A percentile compares a stretch with the other conserved stretches of the same genome.
Conservation (phyloP, 2,797 vertebrate species). For the Pampus argenteus region DNA sequence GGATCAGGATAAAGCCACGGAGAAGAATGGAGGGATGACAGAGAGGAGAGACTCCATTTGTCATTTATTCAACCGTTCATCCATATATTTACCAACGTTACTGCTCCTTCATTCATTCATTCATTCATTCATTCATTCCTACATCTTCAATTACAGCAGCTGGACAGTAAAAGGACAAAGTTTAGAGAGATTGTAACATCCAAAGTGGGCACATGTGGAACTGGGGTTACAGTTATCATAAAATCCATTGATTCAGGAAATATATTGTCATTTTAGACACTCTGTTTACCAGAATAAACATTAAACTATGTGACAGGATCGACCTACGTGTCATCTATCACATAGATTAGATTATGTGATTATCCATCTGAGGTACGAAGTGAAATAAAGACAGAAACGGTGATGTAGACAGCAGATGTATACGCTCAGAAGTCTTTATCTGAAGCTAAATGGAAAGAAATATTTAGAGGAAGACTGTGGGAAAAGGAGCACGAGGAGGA, state of each 20-base stretch:
- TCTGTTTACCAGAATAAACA: slow-evolving; percentile 6
- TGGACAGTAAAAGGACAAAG: too few species aligned
- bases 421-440: background rate
- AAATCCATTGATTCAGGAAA: background rate
- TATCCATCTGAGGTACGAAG: slow-evolving; percentile 24
- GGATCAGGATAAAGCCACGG: slow-evolving; percentile 22
- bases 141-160: too few species aligned
- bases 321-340: slow-evolving; percentile 6
- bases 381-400: slow-evolving; percentile 4
- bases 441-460: background rate
- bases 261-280: background rate
- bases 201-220: background rate
- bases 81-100: background rate
- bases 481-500: background rate
- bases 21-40: slow-evolving; percentile 8
- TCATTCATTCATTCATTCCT: background rate
- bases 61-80: too few species aligned
- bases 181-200: background rate
- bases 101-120: background rate
- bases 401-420: slow-evolving; percentile 12
- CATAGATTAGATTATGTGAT: slow-evolving; percentile 11
- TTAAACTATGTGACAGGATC: slow-evolving; percentile 3
- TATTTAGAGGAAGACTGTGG: background rate
- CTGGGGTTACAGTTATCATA: background rate
- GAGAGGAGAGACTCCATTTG: background rate